Evolutionary conservation across 2,888 invertebrate genomes (phyloP).

Genomic region (Dugesia japonica): DNA sequence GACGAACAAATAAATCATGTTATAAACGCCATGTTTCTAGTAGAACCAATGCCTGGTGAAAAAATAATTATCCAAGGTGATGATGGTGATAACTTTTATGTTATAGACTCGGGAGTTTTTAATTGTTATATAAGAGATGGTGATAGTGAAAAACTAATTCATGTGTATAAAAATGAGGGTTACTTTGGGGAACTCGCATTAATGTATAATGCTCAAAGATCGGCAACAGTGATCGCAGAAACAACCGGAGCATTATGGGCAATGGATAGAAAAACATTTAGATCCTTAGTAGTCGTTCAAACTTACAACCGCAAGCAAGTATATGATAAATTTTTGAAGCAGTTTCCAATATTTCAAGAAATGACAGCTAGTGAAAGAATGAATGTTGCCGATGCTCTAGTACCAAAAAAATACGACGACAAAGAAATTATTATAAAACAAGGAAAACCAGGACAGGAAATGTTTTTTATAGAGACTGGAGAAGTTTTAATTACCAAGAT

Average conservation of each 20-base stretch:
- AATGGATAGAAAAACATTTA: constrained; percentile 47
- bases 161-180: constrained; percentile 42
- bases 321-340: constrained; percentile 22
- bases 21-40: constrained; percentile 48
- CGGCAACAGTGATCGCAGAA: constrained; percentile 44
- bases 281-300: constrained; percentile 40
- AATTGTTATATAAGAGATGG: constrained; percentile 41
- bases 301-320: not conserved
- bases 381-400: constrained; percentile 46
- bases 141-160: constrained; percentile 41
- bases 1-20: constrained; percentile 46
- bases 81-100: constrained; percentile 49
- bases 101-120: constrained; percentile 46
- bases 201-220: constrained; percentile 48
- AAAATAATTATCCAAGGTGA: constrained; percentile 46
- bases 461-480: constrained; percentile 55
- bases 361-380: constrained; percentile 46
- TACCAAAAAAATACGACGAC: constrained; percentile 40
- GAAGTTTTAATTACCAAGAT: not conserved
- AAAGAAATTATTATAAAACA: constrained; percentile 43
- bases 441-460: constrained; percentile 45
- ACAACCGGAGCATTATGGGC: constrained; percentile 45
- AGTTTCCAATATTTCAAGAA: constrained; percentile 43
- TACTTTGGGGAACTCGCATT: constrained; percentile 48
- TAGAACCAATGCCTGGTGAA: constrained; percentile 41